These are phyloP conservation scores for Sebastes fasciatus DNA, from an alignment of 2,113 vertebrate genomes.

Conservation along the genomic window DNA sequence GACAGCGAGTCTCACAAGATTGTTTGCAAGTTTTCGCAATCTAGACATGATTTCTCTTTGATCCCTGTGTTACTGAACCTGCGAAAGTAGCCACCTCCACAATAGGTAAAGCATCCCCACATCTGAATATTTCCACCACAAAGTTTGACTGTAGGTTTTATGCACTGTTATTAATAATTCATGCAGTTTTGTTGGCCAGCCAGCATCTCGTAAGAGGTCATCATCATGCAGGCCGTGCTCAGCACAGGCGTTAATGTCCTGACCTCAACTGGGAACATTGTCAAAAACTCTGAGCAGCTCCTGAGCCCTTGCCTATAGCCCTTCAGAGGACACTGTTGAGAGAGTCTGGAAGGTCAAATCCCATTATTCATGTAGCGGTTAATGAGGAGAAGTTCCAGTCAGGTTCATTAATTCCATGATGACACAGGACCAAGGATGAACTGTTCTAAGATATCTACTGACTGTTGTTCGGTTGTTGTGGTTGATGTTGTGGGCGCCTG, in stretches of 20 bases:
- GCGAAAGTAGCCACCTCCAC: too few relatives aligned
- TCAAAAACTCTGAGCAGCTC: background rate
- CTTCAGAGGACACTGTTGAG: background rate
- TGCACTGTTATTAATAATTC: background rate
- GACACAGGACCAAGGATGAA: background rate
- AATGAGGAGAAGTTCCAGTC: background rate
- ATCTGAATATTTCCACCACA: background rate
- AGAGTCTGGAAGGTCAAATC: background rate
- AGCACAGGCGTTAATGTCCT: background rate
- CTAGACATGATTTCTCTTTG: too few relatives aligned
- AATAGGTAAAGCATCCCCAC: background rate
- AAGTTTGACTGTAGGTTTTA: background rate
- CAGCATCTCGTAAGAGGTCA: background rate
- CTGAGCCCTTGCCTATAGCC: background rate
- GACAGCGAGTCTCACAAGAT: too few relatives aligned
- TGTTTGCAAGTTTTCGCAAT: too few relatives aligned
- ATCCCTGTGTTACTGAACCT: background rate
- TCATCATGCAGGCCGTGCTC: conserved; percentile 10
- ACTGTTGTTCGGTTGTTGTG: background rate
- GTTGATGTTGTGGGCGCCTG: background rate
- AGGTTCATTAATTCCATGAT: background rate
- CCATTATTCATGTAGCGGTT: background rate
- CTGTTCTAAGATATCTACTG: background rate
- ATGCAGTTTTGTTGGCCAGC: conserved; percentile 1
- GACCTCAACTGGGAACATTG: conserved; percentile 3